phyloP scores from a whole-genome alignment of 2,888 invertebrate genomes.

The Escarpia spicata region DNA sequence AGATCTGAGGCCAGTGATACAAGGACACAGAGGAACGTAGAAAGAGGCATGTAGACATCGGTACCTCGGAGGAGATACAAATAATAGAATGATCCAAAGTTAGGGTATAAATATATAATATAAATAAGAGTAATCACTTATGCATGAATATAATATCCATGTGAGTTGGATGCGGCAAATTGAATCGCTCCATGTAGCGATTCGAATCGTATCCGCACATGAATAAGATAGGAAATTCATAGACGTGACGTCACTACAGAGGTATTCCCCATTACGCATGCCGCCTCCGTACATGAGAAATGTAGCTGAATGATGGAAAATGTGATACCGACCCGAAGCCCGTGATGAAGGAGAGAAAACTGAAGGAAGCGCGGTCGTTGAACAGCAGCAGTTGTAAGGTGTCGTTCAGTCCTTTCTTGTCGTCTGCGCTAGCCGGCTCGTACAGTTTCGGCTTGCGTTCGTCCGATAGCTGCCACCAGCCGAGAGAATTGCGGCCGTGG shows the following conservation, averaged over 20 bases:
- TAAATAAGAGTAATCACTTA: no score
- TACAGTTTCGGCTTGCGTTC: not conserved
- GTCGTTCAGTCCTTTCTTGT: not conserved
- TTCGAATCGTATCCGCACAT: no score
- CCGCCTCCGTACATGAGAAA: no score
- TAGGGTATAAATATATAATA: no score
- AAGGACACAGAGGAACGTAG: no score
- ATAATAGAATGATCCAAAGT: no score
- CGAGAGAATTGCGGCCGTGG: not conserved
- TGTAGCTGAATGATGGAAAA: not conserved
- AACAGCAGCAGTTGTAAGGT: conserved; percentile 68
- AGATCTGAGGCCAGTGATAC: no score
- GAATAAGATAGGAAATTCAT: not conserved
- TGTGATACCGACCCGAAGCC: conserved; percentile 85
- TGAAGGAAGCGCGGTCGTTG: conserved; percentile 95
- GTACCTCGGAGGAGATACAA: no score
- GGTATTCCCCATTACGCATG: not conserved
- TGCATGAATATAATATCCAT: no score
- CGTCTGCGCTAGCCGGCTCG: not conserved
- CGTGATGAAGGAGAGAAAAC: conserved; percentile 86
- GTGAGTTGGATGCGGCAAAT: no score
- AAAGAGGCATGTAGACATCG: no score
- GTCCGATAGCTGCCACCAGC: not conserved
- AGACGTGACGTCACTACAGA: not conserved
- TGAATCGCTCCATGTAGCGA: no score